Base-by-base conservation (phyloP, 2,888 invertebrate genomes). In the Tridacna gigas region DNA sequence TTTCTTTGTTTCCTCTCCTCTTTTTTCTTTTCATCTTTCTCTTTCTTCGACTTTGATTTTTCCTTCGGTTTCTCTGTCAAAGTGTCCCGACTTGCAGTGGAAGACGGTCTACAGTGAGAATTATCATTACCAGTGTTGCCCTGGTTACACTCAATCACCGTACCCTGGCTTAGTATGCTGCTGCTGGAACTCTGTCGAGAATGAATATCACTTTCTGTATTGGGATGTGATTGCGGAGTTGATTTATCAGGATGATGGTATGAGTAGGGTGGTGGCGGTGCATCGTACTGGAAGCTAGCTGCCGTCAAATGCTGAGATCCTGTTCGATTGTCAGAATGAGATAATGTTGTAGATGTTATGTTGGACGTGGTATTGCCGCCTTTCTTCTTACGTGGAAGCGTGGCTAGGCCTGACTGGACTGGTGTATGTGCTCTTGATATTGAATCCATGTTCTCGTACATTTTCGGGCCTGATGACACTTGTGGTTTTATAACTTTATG, bases 341-440 rank as follows among this genome's bases (percentile, higher is more conserved):
- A 65, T 74, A 76, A 78, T 28, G 60, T 73, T 37, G 61, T 71
- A 61, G 80, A 73, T 60, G 85, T 37, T 20, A 25, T 20, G 20
- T 67, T 77, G 3, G 66, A 71, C 25, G 61, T 25, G 20, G 20
- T 74, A 61, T 74, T 61, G 69, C 69, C 28, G 74, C 69, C 25
- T 82, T 91, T 91, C 82, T 91, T 93, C 37, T 91, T 90, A 61
- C 93, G 85, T 20, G 93, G 93, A 47, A 93, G 88, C 18, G 93
- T 93, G 48, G 93, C 92, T 11, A 93, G 84, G 18, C 93, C 93
- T 45, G 92, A 92, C 76, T 93, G 91, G 20, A 93, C 91, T 12
- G 93, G 91, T 5, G 91, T 89, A 82, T 92, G 92, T 15, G 88
- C 79, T 28, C 86, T 69, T 22, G 81, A 84, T 9, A 83, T 81